phyloP scores from a whole-genome alignment of 2,888 invertebrate genomes.

The Cryptocephalus primarius region DNA sequence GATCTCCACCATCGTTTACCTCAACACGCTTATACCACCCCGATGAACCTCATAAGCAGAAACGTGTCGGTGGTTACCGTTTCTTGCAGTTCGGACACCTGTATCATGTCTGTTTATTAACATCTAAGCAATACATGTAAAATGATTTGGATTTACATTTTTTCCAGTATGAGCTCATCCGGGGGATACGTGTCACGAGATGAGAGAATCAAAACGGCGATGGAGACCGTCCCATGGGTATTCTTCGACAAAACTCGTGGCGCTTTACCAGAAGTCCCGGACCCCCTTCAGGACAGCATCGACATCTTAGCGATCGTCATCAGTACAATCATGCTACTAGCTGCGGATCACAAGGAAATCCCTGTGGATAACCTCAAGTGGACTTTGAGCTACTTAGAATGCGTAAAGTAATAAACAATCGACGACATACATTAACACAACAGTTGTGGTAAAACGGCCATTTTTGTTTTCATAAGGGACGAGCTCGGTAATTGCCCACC shows the following conservation, averaged over 20 bases:
- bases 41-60: too few relatives aligned
- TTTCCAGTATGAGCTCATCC: too few relatives aligned
- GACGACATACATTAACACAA: too few relatives aligned
- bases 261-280: conserved; percentile 1
- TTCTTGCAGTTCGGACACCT: too few relatives aligned
- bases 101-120: too few relatives aligned
- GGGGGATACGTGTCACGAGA: conserved; percentile 3
- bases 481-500: conserved; percentile 14
- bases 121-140: too few relatives aligned
- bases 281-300: conserved; percentile 20
- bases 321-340: conserved; percentile 10
- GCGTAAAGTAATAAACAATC: conserved; percentile 1
- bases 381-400: conserved; percentile 12
- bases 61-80: too few relatives aligned
- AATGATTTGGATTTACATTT: too few relatives aligned
- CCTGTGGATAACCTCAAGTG: conserved; percentile 8
- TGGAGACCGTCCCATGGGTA: conserved; percentile 7
- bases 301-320: conserved; percentile 11
- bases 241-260: conserved; percentile 5
- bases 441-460: too few relatives aligned
- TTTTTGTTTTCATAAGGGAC: conserved; percentile 1
- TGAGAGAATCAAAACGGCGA: conserved; percentile 5
- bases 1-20: too few relatives aligned
- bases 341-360: conserved; percentile 8
- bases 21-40: too few relatives aligned